Conservation (phyloP, 2,888 invertebrate genomes). For the Heliconius aoede region DNA sequence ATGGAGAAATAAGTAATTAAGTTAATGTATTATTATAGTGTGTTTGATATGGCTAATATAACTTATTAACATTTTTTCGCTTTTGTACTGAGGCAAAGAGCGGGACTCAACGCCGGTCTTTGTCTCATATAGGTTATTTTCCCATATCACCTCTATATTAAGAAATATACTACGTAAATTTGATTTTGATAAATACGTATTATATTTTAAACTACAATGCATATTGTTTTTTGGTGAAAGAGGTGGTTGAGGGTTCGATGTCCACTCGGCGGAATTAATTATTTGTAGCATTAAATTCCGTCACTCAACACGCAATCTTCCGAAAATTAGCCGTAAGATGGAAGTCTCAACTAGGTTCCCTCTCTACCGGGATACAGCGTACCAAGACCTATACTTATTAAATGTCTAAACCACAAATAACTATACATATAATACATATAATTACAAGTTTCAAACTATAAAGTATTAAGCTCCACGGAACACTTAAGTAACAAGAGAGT, state of each 20-base stretch:
- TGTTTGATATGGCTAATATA: not conserved
- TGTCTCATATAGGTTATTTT: too few species aligned
- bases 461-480: conserved; percentile 36
- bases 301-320: too few species aligned
- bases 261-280: not conserved
- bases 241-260: too few species aligned
- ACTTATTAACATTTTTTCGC: not conserved
- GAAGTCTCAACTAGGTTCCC: not conserved
- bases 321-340: too few species aligned
- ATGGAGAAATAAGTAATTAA: conserved; percentile 46
- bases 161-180: too few species aligned
- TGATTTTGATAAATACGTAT: too few species aligned
- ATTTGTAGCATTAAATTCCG: too few species aligned
- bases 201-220: too few species aligned
- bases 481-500: conserved; percentile 35
- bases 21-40: conserved; percentile 16
- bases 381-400: too few species aligned
- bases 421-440: not conserved
- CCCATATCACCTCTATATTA: too few species aligned
- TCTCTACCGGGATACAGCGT: not conserved
- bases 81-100: not conserved
- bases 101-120: too few species aligned
- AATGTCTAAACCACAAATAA: not conserved
- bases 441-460: conserved; percentile 17
- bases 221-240: not conserved